phyloP scores from a whole-genome alignment of 2,888 invertebrate genomes.

The Drosophila quinaria region DNA sequence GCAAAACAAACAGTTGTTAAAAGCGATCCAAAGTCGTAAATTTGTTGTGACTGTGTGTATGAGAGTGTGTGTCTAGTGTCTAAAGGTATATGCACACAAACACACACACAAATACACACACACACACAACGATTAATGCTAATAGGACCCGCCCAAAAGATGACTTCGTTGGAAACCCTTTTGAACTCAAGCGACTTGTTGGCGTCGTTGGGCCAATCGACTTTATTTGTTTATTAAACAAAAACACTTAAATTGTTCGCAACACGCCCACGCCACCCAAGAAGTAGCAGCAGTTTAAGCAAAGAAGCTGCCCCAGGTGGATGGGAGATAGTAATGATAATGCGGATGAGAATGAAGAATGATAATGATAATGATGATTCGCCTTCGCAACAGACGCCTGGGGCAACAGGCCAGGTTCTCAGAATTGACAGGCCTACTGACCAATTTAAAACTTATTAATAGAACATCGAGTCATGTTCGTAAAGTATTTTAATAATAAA shows the following conservation, averaged over 20 bases:
- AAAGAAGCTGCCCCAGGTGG: conserved; percentile 29
- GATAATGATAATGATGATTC: conserved; percentile 17
- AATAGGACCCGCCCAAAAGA: conserved; percentile 68
- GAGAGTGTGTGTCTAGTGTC: conserved; percentile 10
- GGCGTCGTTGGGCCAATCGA: conserved; percentile 64
- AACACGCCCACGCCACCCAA: conserved; percentile 65
- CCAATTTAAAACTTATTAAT: neutral
- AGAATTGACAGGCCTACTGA: neutral
- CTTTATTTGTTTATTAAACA: conserved; percentile 77
- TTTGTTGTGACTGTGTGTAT: conserved; percentile 20
- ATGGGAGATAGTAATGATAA: conserved; percentile 8
- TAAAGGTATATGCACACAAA: conserved; percentile 32
- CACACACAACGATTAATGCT: conserved; percentile 63
- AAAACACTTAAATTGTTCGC: conserved; percentile 68
- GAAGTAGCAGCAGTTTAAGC: conserved; percentile 16
- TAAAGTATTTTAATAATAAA: neutral
- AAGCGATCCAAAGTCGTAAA: conserved; percentile 67
- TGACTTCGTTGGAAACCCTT: conserved; percentile 53
- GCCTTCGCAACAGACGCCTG: conserved; percentile 9
- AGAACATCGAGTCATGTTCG: neutral
- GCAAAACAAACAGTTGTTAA: conserved; percentile 76
- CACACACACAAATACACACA: conserved; percentile 14
- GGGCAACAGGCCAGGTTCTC: conserved; percentile 9
- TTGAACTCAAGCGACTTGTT: conserved; percentile 56
- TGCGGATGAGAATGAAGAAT: neutral